These are phyloP conservation scores for Oryctolagus cuniculus DNA, from an alignment of 2,113 vertebrate genomes.

Conservation along the genomic window mOryCun1.1 NC_091436.1:3879001-3879500, in stretches of 20 bases:
- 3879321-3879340: too few species aligned
- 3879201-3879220: background rate
- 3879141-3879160: background rate
- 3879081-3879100: background rate
- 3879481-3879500: background rate
- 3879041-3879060: background rate
- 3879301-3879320: background rate
- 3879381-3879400: background rate
- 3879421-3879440: background rate
- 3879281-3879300: background rate
- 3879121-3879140: background rate
- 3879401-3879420: background rate
- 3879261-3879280: background rate
- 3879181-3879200: background rate
- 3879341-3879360: background rate
- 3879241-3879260: background rate
- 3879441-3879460: too few species aligned
- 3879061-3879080: background rate
- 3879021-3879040: background rate
- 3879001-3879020: background rate
- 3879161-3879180: background rate
- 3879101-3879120: background rate
- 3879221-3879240: background rate
- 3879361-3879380: background rate
- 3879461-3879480: too few species aligned